These are phyloP conservation scores for Podarcis lilfordi DNA, from an alignment of 2,797 vertebrate genomes.

Conservation along the genomic window DNA sequence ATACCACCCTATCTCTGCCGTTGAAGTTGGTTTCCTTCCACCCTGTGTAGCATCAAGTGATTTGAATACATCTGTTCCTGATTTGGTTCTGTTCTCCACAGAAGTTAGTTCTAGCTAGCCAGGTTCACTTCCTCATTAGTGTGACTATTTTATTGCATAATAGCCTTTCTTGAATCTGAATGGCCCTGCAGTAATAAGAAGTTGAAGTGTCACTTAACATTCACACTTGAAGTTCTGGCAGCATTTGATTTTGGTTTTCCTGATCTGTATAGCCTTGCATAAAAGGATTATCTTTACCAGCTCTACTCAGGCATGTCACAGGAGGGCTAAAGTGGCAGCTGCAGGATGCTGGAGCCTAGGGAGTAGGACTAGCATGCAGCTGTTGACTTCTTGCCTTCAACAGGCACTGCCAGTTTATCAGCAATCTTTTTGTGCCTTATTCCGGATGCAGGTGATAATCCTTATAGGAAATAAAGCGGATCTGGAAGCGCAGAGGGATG, in stretches of 20 bases:
- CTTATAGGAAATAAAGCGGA: constrained; percentile 98
- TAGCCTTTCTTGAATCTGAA: neutral
- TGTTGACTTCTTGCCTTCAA: neutral
- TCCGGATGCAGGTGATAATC: constrained; percentile 90
- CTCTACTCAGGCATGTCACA: no score
- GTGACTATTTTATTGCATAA: neutral
- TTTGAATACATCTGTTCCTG: neutral
- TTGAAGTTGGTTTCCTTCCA: neutral
- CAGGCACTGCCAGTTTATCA: neutral
- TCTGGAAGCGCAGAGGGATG: constrained; percentile 96
- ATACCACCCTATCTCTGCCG: neutral
- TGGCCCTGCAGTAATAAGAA: neutral
- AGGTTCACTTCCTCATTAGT: neutral
- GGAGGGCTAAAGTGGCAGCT: neutral
- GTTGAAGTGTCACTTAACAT: neutral
- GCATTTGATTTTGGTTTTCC: neutral
- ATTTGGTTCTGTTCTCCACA: neutral
- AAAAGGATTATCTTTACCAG: neutral
- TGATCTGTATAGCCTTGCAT: neutral
- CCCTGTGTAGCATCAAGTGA: neutral
- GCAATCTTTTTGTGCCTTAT: constrained; percentile 14
- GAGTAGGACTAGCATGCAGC: no score
- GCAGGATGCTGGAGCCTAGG: no score
- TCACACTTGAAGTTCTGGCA: neutral
- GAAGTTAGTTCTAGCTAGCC: neutral